These are phyloP conservation scores for Dendrocopos noguchii DNA, from an alignment of 2,113 vertebrate species.

Conservation along the genomic window DNA sequence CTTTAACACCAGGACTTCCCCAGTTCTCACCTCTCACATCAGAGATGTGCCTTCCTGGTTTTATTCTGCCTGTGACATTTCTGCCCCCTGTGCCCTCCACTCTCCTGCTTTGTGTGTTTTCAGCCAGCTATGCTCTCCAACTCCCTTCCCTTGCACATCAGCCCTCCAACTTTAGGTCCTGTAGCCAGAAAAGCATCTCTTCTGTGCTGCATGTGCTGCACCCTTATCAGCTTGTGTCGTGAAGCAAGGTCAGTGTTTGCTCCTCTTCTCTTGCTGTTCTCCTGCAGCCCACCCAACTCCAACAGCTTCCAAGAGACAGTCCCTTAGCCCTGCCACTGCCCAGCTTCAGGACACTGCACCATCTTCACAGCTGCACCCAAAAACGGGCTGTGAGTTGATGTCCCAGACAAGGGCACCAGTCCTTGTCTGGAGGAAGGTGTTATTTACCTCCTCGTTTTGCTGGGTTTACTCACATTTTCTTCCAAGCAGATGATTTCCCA, in stretches of 20 bases:
- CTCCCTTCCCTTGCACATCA: background rate
- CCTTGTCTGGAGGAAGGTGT: background rate
- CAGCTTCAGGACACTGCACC: background rate
- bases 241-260: rapidly evolving
- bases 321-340: background rate
- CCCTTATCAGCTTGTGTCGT: background rate
- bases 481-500: background rate
- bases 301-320: background rate
- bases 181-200: background rate
- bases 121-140: background rate
- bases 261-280: background rate
- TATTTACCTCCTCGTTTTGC: background rate
- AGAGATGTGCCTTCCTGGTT: background rate
- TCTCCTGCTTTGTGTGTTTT: background rate
- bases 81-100: background rate
- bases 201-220: background rate
- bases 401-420: background rate
- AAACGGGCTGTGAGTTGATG: background rate
- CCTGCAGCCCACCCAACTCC: background rate
- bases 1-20: background rate
- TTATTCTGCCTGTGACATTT: background rate
- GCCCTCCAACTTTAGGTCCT: background rate
- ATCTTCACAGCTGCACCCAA: background rate
- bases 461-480: background rate
- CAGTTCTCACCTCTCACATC: background rate